Conservation (phyloP, 2,113 vertebrate species). For the Canis aureus region DNA sequence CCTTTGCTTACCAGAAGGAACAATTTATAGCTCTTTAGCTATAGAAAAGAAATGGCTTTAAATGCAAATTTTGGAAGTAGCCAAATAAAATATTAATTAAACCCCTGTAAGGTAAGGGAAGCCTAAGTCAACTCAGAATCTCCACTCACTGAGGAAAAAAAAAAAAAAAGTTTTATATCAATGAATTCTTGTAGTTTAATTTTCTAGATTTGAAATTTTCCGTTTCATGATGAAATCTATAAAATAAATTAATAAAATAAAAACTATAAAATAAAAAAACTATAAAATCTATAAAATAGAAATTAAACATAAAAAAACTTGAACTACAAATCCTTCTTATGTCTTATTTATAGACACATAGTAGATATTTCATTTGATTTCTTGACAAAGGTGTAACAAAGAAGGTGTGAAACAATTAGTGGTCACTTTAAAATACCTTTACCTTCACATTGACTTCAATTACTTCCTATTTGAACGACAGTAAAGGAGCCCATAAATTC, state of each 20-base stretch:
- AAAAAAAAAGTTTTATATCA: background rate
- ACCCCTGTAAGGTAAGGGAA: background rate
- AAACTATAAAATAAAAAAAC: slow-evolving; percentile 12
- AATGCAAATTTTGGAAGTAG: background rate
- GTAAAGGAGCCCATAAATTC: background rate
- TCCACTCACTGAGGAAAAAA: background rate
- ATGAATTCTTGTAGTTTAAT: background rate
- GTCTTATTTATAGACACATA: background rate
- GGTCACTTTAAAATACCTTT: background rate
- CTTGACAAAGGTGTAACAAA: background rate
- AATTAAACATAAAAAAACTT: background rate
- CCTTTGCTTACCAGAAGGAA: background rate
- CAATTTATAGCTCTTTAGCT: background rate
- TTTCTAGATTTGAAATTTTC: background rate
- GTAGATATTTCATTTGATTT: background rate
- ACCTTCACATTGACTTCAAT: background rate
- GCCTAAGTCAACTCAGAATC: background rate
- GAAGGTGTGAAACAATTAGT: background rate
- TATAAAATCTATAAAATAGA: background rate
- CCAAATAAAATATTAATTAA: slow-evolving; percentile 1
- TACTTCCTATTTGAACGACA: background rate
- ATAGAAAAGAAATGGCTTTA: background rate
- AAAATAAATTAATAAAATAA: background rate
- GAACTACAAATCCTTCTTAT: background rate
- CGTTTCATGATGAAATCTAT: background rate